A percentile compares a stretch with the other conserved stretches of the same genome.
phyloP scores from a whole-genome alignment of 2,113 vertebrate genomes.

The Catharus bicknelli region DNA sequence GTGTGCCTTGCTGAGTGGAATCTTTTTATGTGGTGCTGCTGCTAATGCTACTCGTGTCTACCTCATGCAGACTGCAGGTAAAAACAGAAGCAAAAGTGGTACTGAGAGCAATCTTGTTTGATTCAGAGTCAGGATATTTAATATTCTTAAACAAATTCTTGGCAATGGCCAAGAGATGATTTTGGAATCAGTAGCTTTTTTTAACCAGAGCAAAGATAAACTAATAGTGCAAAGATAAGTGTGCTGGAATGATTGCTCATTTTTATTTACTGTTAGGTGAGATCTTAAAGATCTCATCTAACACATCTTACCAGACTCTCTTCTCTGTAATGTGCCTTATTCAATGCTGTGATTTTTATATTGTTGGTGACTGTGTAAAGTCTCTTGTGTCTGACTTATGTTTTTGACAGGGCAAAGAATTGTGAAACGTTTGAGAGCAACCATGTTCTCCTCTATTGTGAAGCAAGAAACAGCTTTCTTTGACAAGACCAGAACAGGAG shows the following conservation, averaged over 20 bases:
- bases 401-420: constrained; percentile 87
- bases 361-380: not conserved
- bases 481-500: constrained; percentile 91
- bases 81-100: not conserved
- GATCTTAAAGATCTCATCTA: not conserved
- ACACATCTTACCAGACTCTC: not conserved
- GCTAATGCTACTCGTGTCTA: constrained; percentile 92
- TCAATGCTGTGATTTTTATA: not conserved
- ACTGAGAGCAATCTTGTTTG: not conserved
- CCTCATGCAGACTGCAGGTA: constrained; percentile 95
- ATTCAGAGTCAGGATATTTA: not conserved
- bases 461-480: constrained; percentile 96
- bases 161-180: not conserved
- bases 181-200: not conserved
- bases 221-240: not conserved
- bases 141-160: not conserved
- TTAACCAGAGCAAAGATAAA: not conserved
- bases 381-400: not conserved
- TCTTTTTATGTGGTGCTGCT: constrained; percentile 90
- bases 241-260: not conserved
- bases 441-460: constrained; percentile 90
- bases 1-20: constrained; percentile 83
- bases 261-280: not conserved
- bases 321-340: not conserved
- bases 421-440: constrained; percentile 85